phyloP scores from a whole-genome alignment of 2,888 invertebrate genomes.

The Rotaria socialis region DNA sequence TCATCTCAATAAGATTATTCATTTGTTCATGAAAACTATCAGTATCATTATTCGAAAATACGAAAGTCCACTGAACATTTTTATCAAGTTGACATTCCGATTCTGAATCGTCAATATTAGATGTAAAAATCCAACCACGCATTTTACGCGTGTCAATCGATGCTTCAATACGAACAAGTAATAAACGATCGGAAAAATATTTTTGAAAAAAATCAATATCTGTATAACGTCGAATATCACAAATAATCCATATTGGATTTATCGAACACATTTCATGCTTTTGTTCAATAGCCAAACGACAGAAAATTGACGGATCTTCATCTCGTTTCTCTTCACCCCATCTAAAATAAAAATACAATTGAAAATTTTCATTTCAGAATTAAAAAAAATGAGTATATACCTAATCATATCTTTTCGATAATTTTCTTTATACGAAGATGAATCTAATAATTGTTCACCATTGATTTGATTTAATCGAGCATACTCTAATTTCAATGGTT shows the following conservation, averaged over 20 bases:
- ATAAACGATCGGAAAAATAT: background rate
- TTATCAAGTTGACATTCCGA: constrained; percentile 21
- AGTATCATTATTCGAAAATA: background rate
- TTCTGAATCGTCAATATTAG: background rate
- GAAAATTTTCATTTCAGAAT: too few relatives aligned
- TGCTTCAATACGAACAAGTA: constrained; percentile 15
- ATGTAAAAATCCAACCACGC: background rate
- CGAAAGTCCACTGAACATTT: background rate
- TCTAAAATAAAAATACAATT: background rate
- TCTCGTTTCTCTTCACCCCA: background rate
- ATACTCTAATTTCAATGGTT: constrained; percentile 19
- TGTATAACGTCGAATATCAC: constrained; percentile 37
- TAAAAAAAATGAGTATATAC: background rate
- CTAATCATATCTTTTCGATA: constrained; percentile 36
- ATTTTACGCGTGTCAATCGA: background rate
- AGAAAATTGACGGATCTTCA: background rate
- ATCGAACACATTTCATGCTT: background rate
- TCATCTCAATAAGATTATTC: background rate
- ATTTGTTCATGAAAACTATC: constrained; percentile 6
- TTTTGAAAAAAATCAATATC: constrained; percentile 30
- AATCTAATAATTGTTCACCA: constrained; percentile 8
- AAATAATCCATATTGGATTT: background rate
- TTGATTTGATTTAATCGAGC: background rate
- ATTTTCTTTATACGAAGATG: constrained; percentile 3
- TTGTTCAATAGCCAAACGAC: constrained; percentile 25